Evolutionary conservation across 2,113 vertebrate genomes (phyloP).

Genomic region (Rafetus swinhoei): DNA sequence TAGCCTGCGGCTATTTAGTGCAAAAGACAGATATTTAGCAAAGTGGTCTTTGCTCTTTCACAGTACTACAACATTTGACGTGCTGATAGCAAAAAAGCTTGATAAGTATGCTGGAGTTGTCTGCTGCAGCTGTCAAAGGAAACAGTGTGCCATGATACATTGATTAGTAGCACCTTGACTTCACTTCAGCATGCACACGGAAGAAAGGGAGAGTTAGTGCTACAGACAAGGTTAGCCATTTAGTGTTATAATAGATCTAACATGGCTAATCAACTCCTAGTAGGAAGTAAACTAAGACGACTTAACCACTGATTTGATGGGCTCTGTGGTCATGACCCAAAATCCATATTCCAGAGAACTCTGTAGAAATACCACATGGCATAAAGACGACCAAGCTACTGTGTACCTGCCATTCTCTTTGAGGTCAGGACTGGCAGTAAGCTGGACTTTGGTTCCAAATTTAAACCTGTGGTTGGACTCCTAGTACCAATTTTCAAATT

Average conservation of each 20-base stretch:
- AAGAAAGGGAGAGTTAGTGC: neutral
- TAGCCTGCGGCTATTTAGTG: neutral
- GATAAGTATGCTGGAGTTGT: neutral
- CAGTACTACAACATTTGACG: neutral
- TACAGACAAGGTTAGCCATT: neutral
- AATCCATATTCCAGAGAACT: neutral
- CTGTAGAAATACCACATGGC: neutral
- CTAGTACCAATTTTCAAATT: neutral
- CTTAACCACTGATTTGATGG: neutral
- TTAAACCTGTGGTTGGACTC: neutral
- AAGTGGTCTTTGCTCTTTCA: neutral
- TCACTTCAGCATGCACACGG: neutral
- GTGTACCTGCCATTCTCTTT: neutral
- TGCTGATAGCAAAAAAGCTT: neutral
- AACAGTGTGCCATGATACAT: neutral
- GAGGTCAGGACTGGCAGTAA: neutral
- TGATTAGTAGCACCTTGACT: neutral
- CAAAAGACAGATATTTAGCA: neutral
- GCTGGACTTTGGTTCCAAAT: neutral
- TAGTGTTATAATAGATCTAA: neutral
- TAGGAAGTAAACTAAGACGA: neutral
- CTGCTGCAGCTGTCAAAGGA: neutral
- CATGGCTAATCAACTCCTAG: neutral
- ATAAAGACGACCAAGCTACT: neutral
- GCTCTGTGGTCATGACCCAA: neutral